Evolutionary conservation across 1,140 invertebrate species (phyloP), one percentile per base, ranked within the genome.

Genomic region (Diabrotica virgifera): DNA sequence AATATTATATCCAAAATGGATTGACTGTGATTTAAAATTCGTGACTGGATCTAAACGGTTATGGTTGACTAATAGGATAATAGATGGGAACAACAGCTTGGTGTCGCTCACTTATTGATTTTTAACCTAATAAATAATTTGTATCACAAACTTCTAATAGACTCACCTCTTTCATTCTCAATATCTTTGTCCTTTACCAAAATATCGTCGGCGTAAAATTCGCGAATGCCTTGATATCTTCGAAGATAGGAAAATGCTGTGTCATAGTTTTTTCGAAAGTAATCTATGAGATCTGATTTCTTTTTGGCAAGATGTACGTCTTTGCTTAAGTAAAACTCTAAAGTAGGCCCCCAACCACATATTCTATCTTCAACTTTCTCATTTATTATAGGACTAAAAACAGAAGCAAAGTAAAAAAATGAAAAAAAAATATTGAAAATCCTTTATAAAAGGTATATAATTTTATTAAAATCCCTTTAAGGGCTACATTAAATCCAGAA

Each of bases 161-260:
- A 24, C 24, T 24, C 24, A 77, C 71, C 69, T 68, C 64, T 72
- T 68, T 80, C 77, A 36, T 75, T 59, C 63, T 76, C 60, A 52
- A 80, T 77, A 74, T 84, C 58, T 82, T 82, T 71, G 77, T 82
- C 73, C 78, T 76, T 5, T 85, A 77, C 72, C 89, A 85, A 51
- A 84, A 85, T 80, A 76, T 93, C 91, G 64, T 91, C 87, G 52
- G 82, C 82, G 73, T 87, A 93, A 76, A 90, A 91, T 24, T 83
- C 69, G 55, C 86, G 80, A 65, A 93, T 87, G 0, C 73, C 62
- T 24, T 87, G 77, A 77, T 92, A 91, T n/a, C 86, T 83, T 65
- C 85, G 69, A 0, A 87, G 82, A 73, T 92, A 94, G 12, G 80
- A 73, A 74, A 82, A 80, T 1, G 87, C 84, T 5, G 81, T 81